Percentiles rank a stretch among this genome's conserved stretches.
Evolutionary conservation across 2,113 vertebrate genomes (phyloP).

Genomic region (Archocentrus centrarchus): DNA sequence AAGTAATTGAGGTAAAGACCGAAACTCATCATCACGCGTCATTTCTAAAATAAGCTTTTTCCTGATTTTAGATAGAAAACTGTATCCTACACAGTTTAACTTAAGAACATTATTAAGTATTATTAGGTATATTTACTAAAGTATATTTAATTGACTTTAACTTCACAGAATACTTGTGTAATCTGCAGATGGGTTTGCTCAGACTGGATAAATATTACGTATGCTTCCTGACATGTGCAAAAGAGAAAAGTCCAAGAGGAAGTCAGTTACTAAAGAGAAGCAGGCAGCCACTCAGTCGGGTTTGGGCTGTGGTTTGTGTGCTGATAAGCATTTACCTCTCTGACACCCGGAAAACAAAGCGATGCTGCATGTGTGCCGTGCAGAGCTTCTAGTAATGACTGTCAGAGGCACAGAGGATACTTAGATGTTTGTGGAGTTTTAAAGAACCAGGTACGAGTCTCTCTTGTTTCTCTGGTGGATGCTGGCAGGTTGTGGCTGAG

Average conservation of each 20-base stretch:
- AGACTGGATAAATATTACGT: not conserved
- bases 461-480: not conserved
- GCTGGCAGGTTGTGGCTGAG: not conserved
- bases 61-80: too few species aligned
- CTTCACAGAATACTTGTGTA: not conserved
- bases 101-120: too few species aligned
- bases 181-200: not conserved
- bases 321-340: not conserved
- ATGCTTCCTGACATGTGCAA: not conserved
- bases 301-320: constrained; percentile 46
- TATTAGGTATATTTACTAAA: too few species aligned
- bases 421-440: not conserved
- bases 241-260: constrained; percentile 23
- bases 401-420: not conserved
- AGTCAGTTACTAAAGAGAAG: not conserved
- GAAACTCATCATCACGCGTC: not conserved
- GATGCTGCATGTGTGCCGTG: constrained; percentile 38
- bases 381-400: not conserved
- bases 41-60: not conserved
- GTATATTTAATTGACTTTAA: accelerated
- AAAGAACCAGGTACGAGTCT: constrained; percentile 38
- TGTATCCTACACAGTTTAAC: too few species aligned
- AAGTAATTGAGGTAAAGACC: not conserved
- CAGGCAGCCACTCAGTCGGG: not conserved
- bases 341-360: constrained; percentile 39